Evolutionary conservation across 2,797 vertebrate species (phyloP).

Genomic region (Sebastes taczanowskii): DNA sequence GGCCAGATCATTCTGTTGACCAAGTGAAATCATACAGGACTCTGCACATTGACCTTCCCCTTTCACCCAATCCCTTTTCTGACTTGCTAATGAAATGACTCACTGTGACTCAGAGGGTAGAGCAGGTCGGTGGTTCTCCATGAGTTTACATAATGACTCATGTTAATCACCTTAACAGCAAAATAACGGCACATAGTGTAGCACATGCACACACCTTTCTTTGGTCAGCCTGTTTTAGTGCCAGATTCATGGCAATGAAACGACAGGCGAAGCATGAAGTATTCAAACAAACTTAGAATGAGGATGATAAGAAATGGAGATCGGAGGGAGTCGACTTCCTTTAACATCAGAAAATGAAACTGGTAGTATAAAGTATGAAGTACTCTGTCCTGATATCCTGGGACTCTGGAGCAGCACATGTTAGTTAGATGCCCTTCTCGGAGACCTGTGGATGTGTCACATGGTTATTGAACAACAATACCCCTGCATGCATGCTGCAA

Average conservation of each 20-base stretch:
- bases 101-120: too few species aligned
- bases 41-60: slow-evolving; percentile 5
- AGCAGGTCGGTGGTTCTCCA: not conserved
- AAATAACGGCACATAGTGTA: not conserved
- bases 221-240: not conserved
- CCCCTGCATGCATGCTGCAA: not conserved
- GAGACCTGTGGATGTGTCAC: not conserved
- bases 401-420: not conserved
- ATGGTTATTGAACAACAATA: not conserved
- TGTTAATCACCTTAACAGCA: not conserved
- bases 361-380: not conserved
- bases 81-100: not conserved
- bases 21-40: not conserved
- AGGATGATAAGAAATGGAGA: not conserved
- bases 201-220: not conserved
- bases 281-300: not conserved
- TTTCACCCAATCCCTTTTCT: not conserved
- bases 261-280: not conserved
- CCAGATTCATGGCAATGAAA: not conserved
- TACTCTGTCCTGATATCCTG: not conserved
- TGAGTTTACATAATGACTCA: slow-evolving; percentile 1
- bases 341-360: not conserved
- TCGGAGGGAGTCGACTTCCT: not conserved
- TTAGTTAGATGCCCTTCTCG: too few species aligned
- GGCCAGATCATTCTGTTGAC: not conserved